Evolutionary conservation across 2,113 vertebrate species (phyloP), one percentile per base, ranked within the genome.

Genomic region (Anoplopoma fimbria): DNA sequence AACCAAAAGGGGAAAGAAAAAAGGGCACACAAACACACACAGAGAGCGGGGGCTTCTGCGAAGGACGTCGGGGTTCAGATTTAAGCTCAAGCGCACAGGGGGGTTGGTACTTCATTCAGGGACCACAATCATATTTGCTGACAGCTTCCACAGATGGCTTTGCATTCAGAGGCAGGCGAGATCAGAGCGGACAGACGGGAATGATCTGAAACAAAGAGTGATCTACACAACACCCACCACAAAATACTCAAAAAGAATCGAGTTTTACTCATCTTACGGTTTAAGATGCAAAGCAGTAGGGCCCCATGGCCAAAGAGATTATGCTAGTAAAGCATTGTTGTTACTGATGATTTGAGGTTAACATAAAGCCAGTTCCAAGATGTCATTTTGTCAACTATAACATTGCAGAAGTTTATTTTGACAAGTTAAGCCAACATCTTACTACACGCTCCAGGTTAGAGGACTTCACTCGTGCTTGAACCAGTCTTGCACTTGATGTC

Each of bases 171-270:
- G 93, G 95, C 92, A 93, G 95, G 93, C 80, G 93, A 92, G 91
- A 93, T 94, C 87, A 90, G 78, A 93, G 94, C 64, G 63, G 93
- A 95, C 93, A 95, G 94, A 93, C 87, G 92, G 93, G 82, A 92
- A 93, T 90, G 91, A 95, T 95, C 95, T 96, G 95, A 93, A 96
- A 96, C 93, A 95, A 94, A 95, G 93, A 95, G 88, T 94, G 90
- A 93, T 91, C 93, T 95, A 92, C 91, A 94, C 87, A 94, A 95
- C 91, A 94, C 93, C 93, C 94, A 95, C 93, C 93, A 94, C 92
- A 95, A 87, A 93, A 81, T 83, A 93, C 89, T 91, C 75, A 91
- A 89, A 91, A 89, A 87, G 86, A 91, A 84, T 91, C 27, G 82
- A 83, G 82, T 84, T 91, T 83, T 85, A 93, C 82, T 91, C 81